Base-by-base conservation (phyloP, 2,888 invertebrate species). In the Eudasyphora cyanicolor region DNA sequence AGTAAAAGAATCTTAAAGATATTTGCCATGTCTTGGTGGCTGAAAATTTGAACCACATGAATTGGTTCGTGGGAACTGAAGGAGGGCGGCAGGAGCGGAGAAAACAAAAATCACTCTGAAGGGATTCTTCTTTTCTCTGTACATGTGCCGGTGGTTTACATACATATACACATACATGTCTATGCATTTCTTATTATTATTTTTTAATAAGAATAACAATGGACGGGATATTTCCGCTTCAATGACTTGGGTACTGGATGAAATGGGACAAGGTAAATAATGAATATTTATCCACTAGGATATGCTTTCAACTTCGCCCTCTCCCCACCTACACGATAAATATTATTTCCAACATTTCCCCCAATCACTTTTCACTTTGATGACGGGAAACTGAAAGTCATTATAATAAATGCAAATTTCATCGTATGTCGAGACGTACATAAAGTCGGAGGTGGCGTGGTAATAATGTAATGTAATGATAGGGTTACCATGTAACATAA, bases 181-280 rank as follows among this genome's bases (percentile, higher is more conserved):
- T 57, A 14, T 38, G 29, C 32, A 32, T 3, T 38, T 38, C 38
- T 38, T 8, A 3, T 8, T 38, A 49, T 49, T 7, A 49, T n/a
- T 14, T 67, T 77, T 74, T 69, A 60, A 82, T 76, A 67, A 69
- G 54, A 80, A 78, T 76, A 62, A 78, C 62, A 77, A 45, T 71
- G 54, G 78, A 78, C 38, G 74, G 21, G 19, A 64, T 78, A 70
- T 80, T 84, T 78, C 62, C 64, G 35, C 83, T 71, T 76, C 76
- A 80, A 70, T 75, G 77, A 64, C 78, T 80, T 78, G 19, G 75
- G 70, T 62, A 51, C 64, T 70, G 49, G 76, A 45, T 54, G 42
- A 74, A 60, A n/a, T 80, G 54, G 74, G 27, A 70, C 45, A 77
- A 35, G n/a, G 19, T 51, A 51, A 19, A 60, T 24, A 57, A 57